Base-by-base conservation (phyloP, 2,888 invertebrate genomes). In the Heliconius sara region DNA sequence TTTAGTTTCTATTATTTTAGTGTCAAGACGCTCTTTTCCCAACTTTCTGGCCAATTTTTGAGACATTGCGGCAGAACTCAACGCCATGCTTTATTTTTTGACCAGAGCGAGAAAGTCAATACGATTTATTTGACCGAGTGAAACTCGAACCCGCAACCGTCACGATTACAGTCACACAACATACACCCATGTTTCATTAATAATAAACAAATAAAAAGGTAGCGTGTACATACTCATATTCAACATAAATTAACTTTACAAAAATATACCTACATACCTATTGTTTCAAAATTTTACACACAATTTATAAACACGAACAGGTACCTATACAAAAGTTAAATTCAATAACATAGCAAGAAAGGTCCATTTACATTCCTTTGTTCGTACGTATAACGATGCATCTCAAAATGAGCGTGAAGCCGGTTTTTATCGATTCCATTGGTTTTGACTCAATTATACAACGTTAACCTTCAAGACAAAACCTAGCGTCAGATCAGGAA, bases 361-460 rank as follows among this genome's bases (percentile, higher is more conserved):
- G n/a, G 34, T 60, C 25, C 57, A 9, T 9, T 25, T n/a, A 39
- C 47, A 43, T 65, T 75, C 63, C 75, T 65, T 75, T 65, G 63
- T 75, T 25, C 63, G 43, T 22, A 57, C 72, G 47, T 30, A 72
- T 47, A 63, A 75, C 65, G 75, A 39, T 66, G 65, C 65, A 75
- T 66, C 75, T 75, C 65, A 65, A 65, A 63, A 66, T 65, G 63
- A 63, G 65, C 65, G 75, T 75, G 43, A 65, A 75, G 43, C 65
- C 63, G 65, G 75, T 75, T 75, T 75, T 75, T 75, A 75, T 75
- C 75, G 75, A 65, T 43, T 66, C 47, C 25, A 34, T 75, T 30
- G 65, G 43, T 65, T 65, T 75, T 30, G 60, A 73, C 73, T 75
- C 75, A 47, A 75, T 75, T 75, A 66, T 75, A 75, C 75, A 30